Evolutionary conservation across 2,113 vertebrate species (phyloP).

Genomic region (Eclectus roratus): DNA sequence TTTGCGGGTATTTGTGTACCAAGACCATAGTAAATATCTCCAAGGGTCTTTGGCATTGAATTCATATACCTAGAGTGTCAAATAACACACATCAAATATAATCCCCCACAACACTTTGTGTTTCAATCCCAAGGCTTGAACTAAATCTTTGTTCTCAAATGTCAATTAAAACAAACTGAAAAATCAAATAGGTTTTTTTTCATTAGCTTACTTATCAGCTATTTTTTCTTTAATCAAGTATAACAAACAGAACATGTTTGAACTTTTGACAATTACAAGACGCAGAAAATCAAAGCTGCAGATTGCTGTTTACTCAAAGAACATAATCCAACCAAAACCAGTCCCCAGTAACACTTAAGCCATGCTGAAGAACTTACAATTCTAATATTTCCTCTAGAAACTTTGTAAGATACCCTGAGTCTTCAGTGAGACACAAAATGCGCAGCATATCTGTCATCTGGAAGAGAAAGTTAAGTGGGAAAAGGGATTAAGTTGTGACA

Average conservation of each 20-base stretch:
- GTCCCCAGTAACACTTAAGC: not conserved
- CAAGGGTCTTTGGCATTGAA: slow-evolving; percentile 83
- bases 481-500: not conserved
- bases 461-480: not conserved
- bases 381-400: slow-evolving; percentile 88
- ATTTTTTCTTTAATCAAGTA: not conserved
- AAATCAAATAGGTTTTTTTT: not conserved
- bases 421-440: slow-evolving; percentile 87
- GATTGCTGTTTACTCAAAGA: not conserved
- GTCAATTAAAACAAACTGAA: not conserved
- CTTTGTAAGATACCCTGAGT: slow-evolving; percentile 81
- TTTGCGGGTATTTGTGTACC: slow-evolving; percentile 86
- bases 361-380: slow-evolving; percentile 75
- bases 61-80: slow-evolving; percentile 78
- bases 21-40: slow-evolving; percentile 85
- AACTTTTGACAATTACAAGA: not conserved
- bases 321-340: not conserved
- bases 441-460: slow-evolving; percentile 88
- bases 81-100: not conserved
- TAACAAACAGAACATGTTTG: not conserved
- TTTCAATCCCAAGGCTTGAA: not conserved
- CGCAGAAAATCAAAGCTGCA: not conserved
- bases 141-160: not conserved
- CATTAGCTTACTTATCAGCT: not conserved
- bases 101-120: not conserved